Conservation (phyloP, 2,797 vertebrate species). For the Brachymystax lenok region DNA sequence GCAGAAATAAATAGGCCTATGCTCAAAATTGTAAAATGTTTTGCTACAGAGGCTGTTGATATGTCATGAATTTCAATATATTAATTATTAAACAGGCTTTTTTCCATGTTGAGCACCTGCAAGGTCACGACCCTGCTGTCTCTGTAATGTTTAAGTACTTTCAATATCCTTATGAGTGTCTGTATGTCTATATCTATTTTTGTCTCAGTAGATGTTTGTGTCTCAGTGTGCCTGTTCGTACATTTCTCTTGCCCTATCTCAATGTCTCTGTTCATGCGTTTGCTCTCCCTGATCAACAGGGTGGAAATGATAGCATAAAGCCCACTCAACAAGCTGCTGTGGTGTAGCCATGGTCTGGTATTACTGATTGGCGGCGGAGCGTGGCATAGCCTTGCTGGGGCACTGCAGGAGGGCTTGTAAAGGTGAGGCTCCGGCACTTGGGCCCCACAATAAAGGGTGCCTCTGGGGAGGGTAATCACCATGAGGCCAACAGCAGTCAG, state of each 20-base stretch:
- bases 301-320: not conserved
- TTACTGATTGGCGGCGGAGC: conserved; percentile 9
- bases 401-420: conserved; percentile 71
- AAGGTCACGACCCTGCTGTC: too few species aligned
- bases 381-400: conserved; percentile 66
- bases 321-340: not conserved
- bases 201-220: too few species aligned
- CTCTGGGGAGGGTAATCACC: conserved; percentile 77
- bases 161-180: too few species aligned
- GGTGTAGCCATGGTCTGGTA: conserved; percentile 32
- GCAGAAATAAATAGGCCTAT: too few species aligned
- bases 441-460: conserved; percentile 70
- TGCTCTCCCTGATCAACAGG: conserved; percentile 7
- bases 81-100: too few species aligned
- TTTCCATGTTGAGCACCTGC: too few species aligned
- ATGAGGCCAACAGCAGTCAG: conserved; percentile 60
- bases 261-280: not conserved
- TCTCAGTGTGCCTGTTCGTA: not conserved
- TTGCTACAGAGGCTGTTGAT: too few species aligned
- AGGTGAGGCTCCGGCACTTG: conserved; percentile 76
- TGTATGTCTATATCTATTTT: too few species aligned
- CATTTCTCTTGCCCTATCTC: conserved; percentile 16
- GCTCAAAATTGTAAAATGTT: too few species aligned
- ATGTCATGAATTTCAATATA: too few species aligned
- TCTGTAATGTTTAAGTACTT: too few species aligned